Conservation (phyloP, 2,797 vertebrate species). For the Anguilla marmorata region DNA sequence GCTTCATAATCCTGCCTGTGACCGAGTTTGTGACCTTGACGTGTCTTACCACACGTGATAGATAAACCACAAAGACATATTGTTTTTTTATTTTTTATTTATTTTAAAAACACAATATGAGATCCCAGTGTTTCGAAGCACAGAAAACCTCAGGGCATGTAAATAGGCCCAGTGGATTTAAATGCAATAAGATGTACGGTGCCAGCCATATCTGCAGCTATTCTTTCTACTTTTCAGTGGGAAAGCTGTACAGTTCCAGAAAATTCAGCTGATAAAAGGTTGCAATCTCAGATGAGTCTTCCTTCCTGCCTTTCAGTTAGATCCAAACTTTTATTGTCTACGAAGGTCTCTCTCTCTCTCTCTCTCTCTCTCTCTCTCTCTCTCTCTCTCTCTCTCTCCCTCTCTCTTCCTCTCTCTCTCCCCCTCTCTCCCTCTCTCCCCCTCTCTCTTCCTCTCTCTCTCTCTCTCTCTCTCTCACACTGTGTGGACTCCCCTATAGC, state of each 20-base stretch:
- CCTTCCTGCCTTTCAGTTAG: neutral
- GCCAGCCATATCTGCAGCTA: neutral
- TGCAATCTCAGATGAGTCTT: neutral
- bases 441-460: too few relatives aligned
- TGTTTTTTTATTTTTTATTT: neutral
- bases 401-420: too few relatives aligned
- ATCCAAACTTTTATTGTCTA: neutral
- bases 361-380: too few relatives aligned
- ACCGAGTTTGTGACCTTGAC: neutral
- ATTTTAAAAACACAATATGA: neutral
- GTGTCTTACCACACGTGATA: neutral
- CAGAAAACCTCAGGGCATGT: neutral
- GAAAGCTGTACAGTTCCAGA: neutral
- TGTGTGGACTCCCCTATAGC: neutral
- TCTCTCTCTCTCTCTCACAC: neutral
- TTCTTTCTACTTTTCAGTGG: neutral
- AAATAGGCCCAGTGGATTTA: neutral
- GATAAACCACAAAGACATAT: neutral
- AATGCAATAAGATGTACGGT: constrained; percentile 3
- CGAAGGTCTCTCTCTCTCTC: neutral
- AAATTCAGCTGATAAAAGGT: neutral
- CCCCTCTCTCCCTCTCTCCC: too few relatives aligned
- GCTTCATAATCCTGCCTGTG: neutral
- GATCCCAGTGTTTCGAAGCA: neutral
- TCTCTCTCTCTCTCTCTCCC: too few relatives aligned